phyloP scores from a whole-genome alignment of 2,113 vertebrate genomes.

The Camelus bactrianus region DNA sequence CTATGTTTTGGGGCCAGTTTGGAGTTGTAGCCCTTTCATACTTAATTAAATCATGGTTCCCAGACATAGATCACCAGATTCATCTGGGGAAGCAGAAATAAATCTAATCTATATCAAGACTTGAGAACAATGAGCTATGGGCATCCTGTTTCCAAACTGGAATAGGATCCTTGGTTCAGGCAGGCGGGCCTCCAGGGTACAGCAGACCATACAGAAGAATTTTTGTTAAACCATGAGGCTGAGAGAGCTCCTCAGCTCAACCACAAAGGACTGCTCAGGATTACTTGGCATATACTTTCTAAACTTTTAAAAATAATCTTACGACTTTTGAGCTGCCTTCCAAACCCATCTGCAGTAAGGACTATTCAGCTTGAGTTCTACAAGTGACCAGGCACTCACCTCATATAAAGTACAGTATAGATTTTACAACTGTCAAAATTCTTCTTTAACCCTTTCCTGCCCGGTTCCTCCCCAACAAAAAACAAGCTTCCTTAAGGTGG shows the following conservation, averaged over 20 bases:
- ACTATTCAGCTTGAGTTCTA: slow-evolving; percentile 75
- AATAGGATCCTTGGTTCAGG: slow-evolving; percentile 57
- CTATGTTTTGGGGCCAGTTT: not conserved
- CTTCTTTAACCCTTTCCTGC: slow-evolving; percentile 14
- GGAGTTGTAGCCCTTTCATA: not conserved
- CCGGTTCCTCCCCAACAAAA: slow-evolving; percentile 57
- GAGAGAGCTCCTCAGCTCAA: slow-evolving; percentile 51
- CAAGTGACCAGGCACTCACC: slow-evolving; percentile 22
- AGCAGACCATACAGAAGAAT: slow-evolving; percentile 81
- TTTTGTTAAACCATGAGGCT: slow-evolving; percentile 77
- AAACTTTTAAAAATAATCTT: slow-evolving; percentile 82
- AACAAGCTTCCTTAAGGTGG: slow-evolving; percentile 53
- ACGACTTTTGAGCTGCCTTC: slow-evolving; percentile 71
- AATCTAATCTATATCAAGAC: not conserved
- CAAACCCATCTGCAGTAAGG: slow-evolving; percentile 75
- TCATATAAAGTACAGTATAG: slow-evolving; percentile 36
- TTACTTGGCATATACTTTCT: slow-evolving; percentile 73
- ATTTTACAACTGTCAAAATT: slow-evolving; percentile 68
- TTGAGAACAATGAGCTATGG: not conserved
- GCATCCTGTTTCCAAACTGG: slow-evolving; percentile 61
- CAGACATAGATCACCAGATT: not conserved
- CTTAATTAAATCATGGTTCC: slow-evolving; percentile 18
- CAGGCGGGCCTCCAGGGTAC: slow-evolving; percentile 50
- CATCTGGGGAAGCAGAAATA: not conserved
- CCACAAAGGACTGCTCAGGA: slow-evolving; percentile 66